These are phyloP conservation scores for Garra rufa DNA, from an alignment of 2,113 vertebrate species.

Conservation along the genomic window DNA sequence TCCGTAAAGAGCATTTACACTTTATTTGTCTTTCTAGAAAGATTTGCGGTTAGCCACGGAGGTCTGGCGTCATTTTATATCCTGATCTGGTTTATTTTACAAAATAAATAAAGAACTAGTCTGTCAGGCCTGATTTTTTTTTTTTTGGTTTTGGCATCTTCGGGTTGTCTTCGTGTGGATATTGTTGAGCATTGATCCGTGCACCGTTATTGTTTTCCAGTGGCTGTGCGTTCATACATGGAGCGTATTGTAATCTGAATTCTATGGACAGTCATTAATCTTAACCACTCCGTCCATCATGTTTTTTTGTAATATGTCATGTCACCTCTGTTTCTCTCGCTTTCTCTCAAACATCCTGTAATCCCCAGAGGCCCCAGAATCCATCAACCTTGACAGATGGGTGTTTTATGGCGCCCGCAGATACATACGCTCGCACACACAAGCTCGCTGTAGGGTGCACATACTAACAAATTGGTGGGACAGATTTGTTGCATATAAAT, in stretches of 20 bases:
- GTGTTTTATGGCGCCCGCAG: constrained; percentile 48
- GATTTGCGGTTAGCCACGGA: background rate
- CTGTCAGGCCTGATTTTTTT: background rate
- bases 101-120: background rate
- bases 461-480: constrained; percentile 56
- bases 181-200: background rate
- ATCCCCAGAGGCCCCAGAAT: constrained; percentile 27
- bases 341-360: background rate
- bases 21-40: background rate
- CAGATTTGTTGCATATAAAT: constrained; percentile 66
- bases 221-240: background rate
- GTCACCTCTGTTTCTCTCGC: constrained; percentile 40
- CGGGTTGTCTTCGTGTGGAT: constrained; percentile 28
- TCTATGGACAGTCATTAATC: constrained; percentile 66
- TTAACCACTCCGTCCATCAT: constrained; percentile 58
- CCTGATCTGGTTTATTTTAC: background rate
- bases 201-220: constrained; percentile 7
- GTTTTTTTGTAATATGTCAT: constrained; percentile 67
- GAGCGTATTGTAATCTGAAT: constrained; percentile 45
- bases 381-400: constrained; percentile 72
- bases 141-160: constrained; percentile 8
- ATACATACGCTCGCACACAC: constrained; percentile 15
- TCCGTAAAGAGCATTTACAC: background rate
- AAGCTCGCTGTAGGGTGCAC: constrained; percentile 21
- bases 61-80: background rate